A percentile compares a stretch with the other conserved stretches of the same genome.
Conservation (phyloP, 2,113 vertebrate species). For the Hemicordylus capensis region DNA sequence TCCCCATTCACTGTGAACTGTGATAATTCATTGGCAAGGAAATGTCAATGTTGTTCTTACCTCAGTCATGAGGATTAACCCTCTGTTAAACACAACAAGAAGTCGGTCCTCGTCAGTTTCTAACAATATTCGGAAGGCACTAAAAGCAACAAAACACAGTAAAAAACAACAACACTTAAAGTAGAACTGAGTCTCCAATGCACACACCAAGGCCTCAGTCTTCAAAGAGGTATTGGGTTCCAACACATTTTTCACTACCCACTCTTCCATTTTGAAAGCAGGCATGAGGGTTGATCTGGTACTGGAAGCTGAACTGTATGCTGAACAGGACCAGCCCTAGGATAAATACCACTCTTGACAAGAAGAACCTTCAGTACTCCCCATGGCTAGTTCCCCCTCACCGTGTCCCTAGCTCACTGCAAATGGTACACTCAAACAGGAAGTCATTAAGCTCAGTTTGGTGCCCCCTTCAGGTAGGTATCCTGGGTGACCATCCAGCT, state of each 20-base stretch:
- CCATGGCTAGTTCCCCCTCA: no score
- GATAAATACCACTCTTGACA: no score
- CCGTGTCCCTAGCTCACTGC: no score
- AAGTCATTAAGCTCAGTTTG: no score
- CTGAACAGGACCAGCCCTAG: no score
- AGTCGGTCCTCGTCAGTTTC: conserved; percentile 98
- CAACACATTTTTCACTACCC: no score
- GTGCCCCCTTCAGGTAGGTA: no score
- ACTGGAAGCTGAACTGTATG: neutral
- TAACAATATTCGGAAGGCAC: conserved; percentile 98
- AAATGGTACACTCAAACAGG: no score
- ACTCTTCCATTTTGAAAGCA: no score
- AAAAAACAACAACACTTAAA: neutral
- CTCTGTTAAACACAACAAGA: conserved; percentile 97
- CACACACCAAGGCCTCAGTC: neutral
- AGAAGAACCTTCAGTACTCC: no score
- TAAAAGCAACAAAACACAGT: conserved; percentile 66
- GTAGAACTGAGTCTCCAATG: neutral
- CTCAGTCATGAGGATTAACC: conserved; percentile 98
- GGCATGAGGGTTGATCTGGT: no score
- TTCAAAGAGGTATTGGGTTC: neutral
- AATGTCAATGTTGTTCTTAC: conserved; percentile 71
- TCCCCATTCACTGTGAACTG: neutral
- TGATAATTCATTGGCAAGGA: neutral
- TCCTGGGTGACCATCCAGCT: no score